Evolutionary conservation across 2,113 vertebrate genomes (phyloP).

Genomic region (Rhabdornis inornatus): DNA sequence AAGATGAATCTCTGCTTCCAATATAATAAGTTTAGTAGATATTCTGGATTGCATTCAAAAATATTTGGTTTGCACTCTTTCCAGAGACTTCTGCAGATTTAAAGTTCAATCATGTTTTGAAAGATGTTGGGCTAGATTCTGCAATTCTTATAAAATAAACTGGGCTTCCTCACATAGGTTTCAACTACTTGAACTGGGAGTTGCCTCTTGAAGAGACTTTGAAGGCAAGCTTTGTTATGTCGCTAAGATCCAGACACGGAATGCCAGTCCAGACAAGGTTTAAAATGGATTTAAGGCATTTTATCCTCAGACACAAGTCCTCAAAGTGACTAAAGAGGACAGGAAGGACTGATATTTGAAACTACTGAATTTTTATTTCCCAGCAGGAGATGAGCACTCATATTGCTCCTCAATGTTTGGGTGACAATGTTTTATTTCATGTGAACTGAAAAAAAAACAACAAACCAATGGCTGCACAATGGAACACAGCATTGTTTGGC

Average conservation of each 20-base stretch:
- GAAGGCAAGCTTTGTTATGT: slow-evolving; percentile 53
- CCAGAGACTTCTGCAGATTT: background rate
- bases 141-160: slow-evolving; percentile 22
- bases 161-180: background rate
- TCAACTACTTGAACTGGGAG: background rate
- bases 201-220: background rate
- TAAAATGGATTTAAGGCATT: slow-evolving; percentile 51
- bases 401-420: background rate
- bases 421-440: slow-evolving; percentile 34
- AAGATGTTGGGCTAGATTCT: background rate
- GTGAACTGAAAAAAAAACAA: background rate
- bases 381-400: slow-evolving; percentile 4
- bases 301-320: slow-evolving; percentile 30
- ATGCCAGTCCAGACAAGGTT: slow-evolving; percentile 31
- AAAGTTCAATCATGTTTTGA: background rate
- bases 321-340: slow-evolving; percentile 10
- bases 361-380: slow-evolving; percentile 50
- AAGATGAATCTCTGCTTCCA: background rate
- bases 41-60: background rate
- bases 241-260: slow-evolving; percentile 48
- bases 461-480: background rate
- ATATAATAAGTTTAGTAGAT: background rate
- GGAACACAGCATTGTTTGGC: slow-evolving; percentile 21
- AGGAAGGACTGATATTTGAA: slow-evolving; percentile 42
- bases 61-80: background rate